Conservation (phyloP, 1,140 invertebrate species). For the Ridgeia piscesae region DNA sequence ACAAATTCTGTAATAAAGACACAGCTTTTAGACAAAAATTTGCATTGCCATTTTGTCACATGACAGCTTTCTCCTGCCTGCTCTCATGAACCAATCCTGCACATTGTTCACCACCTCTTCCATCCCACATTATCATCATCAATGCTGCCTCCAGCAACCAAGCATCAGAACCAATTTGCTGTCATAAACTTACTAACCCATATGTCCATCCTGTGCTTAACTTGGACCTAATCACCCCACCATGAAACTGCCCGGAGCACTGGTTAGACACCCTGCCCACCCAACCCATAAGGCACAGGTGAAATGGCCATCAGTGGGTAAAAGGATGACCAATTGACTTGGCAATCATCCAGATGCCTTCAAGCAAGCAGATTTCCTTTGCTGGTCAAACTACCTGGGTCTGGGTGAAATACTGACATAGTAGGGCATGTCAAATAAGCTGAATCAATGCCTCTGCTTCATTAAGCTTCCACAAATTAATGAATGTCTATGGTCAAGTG, state of each 20-base stretch:
- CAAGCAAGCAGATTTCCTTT: background rate
- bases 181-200: background rate
- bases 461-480: background rate
- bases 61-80: background rate
- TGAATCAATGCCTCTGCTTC: background rate
- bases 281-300: background rate
- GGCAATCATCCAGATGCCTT: background rate
- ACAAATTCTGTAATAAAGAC: background rate
- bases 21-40: background rate
- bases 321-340: background rate
- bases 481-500: background rate
- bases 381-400: background rate
- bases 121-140: background rate
- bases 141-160: background rate
- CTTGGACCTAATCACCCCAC: background rate
- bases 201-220: background rate
- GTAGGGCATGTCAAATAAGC: background rate
- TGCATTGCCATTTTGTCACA: background rate
- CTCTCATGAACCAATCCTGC: background rate
- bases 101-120: background rate
- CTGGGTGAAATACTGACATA: background rate
- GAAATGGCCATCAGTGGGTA: background rate
- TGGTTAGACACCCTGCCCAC: background rate
- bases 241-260: background rate
- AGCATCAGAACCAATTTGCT: background rate